These are phyloP conservation scores for Leuciscus waleckii DNA, from an alignment of 2,797 vertebrate genomes.

Conservation along the genomic window DNA sequence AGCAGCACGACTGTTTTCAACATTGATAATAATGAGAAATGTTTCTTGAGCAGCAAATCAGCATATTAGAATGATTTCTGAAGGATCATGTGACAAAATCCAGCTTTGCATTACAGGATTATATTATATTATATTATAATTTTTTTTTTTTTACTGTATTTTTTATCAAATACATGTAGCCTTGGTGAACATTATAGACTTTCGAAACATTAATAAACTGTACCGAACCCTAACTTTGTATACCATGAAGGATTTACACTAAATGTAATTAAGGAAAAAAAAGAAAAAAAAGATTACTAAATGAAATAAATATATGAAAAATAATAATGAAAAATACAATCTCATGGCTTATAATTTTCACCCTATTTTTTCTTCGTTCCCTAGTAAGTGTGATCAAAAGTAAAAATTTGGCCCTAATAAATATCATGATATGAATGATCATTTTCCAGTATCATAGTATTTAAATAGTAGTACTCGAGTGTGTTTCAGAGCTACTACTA, in stretches of 20 bases:
- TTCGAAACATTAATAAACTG: not conserved
- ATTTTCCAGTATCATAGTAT: not conserved
- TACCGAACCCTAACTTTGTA: not conserved
- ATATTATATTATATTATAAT: not conserved
- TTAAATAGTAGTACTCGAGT: not conserved
- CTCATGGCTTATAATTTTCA: not conserved
- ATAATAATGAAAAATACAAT: not conserved
- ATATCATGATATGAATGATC: not conserved
- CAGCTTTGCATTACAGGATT: not conserved
- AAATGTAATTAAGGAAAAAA: not conserved
- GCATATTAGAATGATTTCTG: not conserved
- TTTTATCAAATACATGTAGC: not conserved
- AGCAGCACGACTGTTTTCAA: not conserved
- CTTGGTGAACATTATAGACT: not conserved
- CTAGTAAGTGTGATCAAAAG: not conserved
- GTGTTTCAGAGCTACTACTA: not conserved
- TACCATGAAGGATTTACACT: too few relatives aligned
- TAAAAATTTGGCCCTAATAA: not conserved
- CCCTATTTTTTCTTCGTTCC: not conserved
- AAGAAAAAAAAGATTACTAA: not conserved
- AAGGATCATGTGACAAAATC: not conserved
- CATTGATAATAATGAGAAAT: not conserved
- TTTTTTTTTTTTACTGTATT: too few relatives aligned
- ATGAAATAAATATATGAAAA: not conserved
- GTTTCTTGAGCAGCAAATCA: not conserved